Base-by-base conservation (phyloP, 2,797 vertebrate genomes). In the Bradypus variegatus region DNA sequence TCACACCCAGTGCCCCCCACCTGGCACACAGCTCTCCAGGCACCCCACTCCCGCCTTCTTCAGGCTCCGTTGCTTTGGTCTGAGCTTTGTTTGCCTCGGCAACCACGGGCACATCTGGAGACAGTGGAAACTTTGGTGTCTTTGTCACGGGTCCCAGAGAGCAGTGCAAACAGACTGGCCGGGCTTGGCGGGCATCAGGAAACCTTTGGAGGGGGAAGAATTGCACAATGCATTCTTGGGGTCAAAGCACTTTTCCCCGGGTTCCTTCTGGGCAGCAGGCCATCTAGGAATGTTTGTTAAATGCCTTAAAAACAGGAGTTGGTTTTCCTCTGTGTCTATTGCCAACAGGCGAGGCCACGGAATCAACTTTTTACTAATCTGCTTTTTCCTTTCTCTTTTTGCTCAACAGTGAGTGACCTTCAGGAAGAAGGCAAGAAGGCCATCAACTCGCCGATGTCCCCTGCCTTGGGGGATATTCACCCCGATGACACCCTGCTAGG, bases 391-490 rank as follows among this genome's bases (percentile, higher is more conserved):
- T 5, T 73, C 27, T 88, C 33, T 65, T 58, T 92, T 2, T 67
- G 83, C 81, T 73, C 2, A n/a, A 53, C 94, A 99, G 99, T 99
- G 98, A 99, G 97, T 76, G 98, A 99, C 97, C 98, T 99, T 93
- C 99, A 99, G 60, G 98, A 99, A 95, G 99, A 99, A 94, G 99
- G 99, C 45, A 99, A 98, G 96, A 98, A 98, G 95, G 99, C 99
- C 94, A 99, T 99, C 98, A 98, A 99, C 58, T 97, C 98, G 3
- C 98, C 99, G 0, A 97, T 99, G 98, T 98, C 98, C 50, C 98
- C 98, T 1, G 94, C 97, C 6, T 92, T 95, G 0, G 97, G 96
- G 4, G 98, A 98, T 72, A 96, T 99, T 91, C 98, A 99, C 84
- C 99, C 98, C 0, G 98, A 99, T 95, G 99, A 99, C 95, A 98